Conservation (phyloP, 2,888 invertebrate genomes). For the Drosophila ustulata region DNA sequence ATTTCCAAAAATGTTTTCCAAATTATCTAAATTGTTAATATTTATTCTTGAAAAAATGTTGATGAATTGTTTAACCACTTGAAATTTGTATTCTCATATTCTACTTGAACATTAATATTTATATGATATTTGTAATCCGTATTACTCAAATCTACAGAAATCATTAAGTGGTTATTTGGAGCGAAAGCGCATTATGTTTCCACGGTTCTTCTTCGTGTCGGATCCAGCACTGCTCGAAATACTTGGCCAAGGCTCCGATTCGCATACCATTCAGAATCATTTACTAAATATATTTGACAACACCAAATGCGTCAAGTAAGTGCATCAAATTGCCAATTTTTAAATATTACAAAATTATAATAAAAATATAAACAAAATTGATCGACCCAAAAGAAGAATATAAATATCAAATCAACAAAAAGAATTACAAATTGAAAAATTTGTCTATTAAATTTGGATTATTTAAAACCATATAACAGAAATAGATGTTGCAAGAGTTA, state of each 20-base stretch:
- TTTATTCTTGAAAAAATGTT: background rate
- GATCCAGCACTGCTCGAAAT: slow-evolving; percentile 96
- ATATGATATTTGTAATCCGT: background rate
- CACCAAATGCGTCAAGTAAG: slow-evolving; percentile 92
- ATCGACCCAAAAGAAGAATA: background rate
- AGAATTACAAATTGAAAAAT: too few relatives aligned
- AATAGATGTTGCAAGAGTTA: too few relatives aligned
- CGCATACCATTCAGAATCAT: slow-evolving; percentile 98
- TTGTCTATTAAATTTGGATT: too few relatives aligned
- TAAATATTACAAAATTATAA: background rate
- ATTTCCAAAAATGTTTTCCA: background rate
- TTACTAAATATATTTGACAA: slow-evolving; percentile 98
- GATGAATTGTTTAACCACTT: background rate
- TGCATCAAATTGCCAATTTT: background rate
- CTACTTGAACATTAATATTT: too few relatives aligned
- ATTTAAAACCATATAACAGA: too few relatives aligned
- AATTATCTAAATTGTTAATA: background rate
- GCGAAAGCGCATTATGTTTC: slow-evolving; percentile 96
- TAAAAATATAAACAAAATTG: background rate
- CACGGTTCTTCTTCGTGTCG: slow-evolving; percentile 96
- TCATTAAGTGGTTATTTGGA: slow-evolving; percentile 97
- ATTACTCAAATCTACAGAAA: slow-evolving; percentile 86
- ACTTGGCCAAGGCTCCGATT: slow-evolving; percentile 96
- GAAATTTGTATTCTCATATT: background rate
- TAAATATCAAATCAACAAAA: too few relatives aligned